Conservation (phyloP, 2,113 vertebrate species). For the Silurus glanis region DNA sequence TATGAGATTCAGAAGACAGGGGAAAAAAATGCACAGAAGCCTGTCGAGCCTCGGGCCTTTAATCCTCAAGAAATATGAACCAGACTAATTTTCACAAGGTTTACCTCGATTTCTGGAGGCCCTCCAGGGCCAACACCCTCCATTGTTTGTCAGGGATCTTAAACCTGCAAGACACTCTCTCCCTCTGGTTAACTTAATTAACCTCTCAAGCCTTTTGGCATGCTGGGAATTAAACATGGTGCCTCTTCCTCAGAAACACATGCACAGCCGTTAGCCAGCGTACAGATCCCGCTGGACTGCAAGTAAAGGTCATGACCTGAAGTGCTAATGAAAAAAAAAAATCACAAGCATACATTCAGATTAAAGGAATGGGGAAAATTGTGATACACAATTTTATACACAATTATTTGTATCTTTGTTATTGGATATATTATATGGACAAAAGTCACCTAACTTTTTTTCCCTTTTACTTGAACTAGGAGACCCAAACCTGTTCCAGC, state of each 20-base stretch:
- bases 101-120: slow-evolving; percentile 42
- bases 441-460: too few relatives aligned
- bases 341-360: background rate
- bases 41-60: slow-evolving; percentile 35
- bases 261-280: background rate
- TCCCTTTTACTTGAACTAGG: too few relatives aligned
- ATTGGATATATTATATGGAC: too few relatives aligned
- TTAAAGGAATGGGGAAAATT: background rate
- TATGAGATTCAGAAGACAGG: slow-evolving; percentile 30
- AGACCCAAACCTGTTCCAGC: too few relatives aligned
- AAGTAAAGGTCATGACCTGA: slow-evolving; percentile 1
- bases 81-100: slow-evolving; percentile 36
- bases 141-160: slow-evolving; percentile 42
- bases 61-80: slow-evolving; percentile 49
- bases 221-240: slow-evolving; percentile 48
- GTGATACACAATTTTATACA: background rate
- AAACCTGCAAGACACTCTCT: slow-evolving; percentile 26
- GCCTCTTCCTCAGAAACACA: slow-evolving; percentile 35
- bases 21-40: background rate
- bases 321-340: slow-evolving; percentile 4
- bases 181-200: slow-evolving; percentile 54
- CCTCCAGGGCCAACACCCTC: slow-evolving; percentile 34
- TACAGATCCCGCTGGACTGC: background rate
- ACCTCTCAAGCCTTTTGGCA: slow-evolving; percentile 40
- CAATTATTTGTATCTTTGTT: background rate